Evolutionary conservation across 2,113 vertebrate species (phyloP).

Genomic region (Echinops telfairi): DNA sequence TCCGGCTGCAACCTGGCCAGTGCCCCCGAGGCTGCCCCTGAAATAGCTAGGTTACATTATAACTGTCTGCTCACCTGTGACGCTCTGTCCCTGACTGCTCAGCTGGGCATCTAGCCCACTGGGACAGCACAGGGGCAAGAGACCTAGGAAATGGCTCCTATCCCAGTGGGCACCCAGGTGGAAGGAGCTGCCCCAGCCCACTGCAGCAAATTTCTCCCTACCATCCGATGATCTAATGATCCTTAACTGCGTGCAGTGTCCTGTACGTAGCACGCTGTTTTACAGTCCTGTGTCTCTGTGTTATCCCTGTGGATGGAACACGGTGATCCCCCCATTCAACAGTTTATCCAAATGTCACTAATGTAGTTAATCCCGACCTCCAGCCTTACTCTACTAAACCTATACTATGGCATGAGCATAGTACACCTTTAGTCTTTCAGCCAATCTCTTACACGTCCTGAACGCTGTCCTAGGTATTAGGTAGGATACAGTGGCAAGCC

Average conservation of each 20-base stretch:
- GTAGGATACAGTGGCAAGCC: neutral
- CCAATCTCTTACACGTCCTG: neutral
- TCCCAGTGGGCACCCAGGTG: accelerated
- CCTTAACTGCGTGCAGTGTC: neutral
- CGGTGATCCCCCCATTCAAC: neutral
- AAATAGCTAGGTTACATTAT: neutral
- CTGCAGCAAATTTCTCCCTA: neutral
- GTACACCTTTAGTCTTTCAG: neutral
- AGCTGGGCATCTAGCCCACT: neutral
- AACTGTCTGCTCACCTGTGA: neutral
- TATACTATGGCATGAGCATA: neutral
- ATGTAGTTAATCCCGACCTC: neutral
- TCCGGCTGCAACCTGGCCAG: neutral
- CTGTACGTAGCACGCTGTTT: neutral
- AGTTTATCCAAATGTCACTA: neutral
- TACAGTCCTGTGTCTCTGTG: neutral
- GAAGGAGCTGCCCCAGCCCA: neutral
- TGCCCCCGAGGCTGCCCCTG: neutral
- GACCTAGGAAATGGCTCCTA: neutral
- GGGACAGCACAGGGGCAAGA: neutral
- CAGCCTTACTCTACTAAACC: neutral
- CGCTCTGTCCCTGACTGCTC: accelerated
- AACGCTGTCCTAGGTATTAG: neutral
- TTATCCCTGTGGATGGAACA: neutral
- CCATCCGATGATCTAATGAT: neutral